phyloP scores from a whole-genome alignment of 2,113 vertebrate species.

The Arenaria interpres region DNA sequence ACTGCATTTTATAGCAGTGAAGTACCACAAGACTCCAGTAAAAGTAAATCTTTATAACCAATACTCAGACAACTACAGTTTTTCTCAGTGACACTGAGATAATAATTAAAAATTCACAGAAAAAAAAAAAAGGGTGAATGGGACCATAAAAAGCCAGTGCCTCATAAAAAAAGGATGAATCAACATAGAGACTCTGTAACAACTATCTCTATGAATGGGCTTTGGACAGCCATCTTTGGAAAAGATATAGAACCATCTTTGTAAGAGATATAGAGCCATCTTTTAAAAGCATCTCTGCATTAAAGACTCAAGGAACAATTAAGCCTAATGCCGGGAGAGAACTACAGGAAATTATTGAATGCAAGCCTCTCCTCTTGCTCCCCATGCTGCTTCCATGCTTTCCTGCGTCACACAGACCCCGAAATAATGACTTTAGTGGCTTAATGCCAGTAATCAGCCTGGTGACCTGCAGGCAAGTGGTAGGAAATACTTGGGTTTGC shows the following conservation, averaged over 20 bases:
- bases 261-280: background rate
- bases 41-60: conserved; percentile 39
- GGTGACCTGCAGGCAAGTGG: background rate
- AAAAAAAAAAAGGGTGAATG: background rate
- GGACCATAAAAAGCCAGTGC: background rate
- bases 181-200: background rate
- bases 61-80: conserved; percentile 20
- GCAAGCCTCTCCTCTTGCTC: background rate
- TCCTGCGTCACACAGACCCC: background rate
- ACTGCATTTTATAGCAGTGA: background rate
- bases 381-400: background rate
- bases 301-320: background rate
- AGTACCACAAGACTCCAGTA: background rate
- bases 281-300: background rate
- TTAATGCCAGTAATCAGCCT: background rate
- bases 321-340: background rate
- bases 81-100: background rate
- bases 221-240: background rate
- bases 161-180: conserved; percentile 40
- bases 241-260: background rate
- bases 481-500: background rate
- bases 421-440: too few relatives aligned
- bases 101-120: conserved; percentile 62
- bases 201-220: background rate
- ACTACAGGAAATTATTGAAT: background rate